phyloP scores from a whole-genome alignment of 2,797 vertebrate genomes.

The Lithobates sylvaticus region DNA sequence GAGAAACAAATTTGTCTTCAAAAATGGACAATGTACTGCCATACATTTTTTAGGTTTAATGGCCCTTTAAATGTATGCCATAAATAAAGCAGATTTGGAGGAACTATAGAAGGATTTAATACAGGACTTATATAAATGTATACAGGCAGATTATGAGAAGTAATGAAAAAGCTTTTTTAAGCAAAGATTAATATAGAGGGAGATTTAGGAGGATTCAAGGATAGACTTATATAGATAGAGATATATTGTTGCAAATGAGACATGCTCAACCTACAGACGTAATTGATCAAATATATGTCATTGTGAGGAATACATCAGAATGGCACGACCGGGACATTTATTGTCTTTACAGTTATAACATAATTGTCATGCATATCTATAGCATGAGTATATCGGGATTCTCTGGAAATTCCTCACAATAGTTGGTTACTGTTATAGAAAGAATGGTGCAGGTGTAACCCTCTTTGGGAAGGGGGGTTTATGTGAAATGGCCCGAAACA shows the following conservation, averaged over 20 bases:
- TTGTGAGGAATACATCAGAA: no score
- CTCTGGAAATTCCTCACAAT: no score
- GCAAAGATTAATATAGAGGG: constrained; percentile 21
- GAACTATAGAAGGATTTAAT: constrained; percentile 37
- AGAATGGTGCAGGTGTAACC: no score
- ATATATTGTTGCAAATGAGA: background rate
- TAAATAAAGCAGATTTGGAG: background rate
- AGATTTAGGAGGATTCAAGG: constrained; percentile 28
- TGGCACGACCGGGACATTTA: no score
- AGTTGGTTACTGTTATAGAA: no score
- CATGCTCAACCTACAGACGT: background rate
- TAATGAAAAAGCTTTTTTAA: constrained; percentile 24
- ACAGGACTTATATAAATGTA: background rate
- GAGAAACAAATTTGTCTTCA: background rate
- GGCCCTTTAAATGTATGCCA: background rate
- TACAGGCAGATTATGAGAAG: constrained; percentile 5
- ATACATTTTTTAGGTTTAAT: background rate
- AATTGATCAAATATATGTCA: no score
- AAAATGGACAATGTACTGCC: background rate
- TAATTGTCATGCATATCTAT: no score
- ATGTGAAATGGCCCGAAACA: no score
- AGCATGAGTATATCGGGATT: no score
- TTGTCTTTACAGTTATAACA: no score
- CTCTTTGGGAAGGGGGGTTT: no score
- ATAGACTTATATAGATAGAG: constrained; percentile 11